Percentiles rank a stretch among this genome's conserved stretches.
Conservation (phyloP, 2,888 invertebrate genomes). For the Cacoxenus indagator region DNA sequence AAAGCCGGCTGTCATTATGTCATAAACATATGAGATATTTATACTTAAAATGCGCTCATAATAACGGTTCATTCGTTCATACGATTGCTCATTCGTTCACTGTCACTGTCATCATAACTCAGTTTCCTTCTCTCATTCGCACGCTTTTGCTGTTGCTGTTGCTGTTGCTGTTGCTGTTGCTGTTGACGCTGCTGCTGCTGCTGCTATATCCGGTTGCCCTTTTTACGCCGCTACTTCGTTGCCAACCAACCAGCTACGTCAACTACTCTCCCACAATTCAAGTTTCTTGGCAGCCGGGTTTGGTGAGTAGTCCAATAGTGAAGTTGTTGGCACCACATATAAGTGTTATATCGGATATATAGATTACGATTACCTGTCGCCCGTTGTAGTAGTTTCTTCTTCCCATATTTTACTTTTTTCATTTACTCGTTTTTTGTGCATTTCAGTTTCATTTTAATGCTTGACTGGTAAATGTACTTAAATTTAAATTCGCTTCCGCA, state of each 20-base stretch:
- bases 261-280: neutral
- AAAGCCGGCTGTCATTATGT: constrained; percentile 57
- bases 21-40: constrained; percentile 49
- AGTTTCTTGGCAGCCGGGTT: no score
- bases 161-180: neutral
- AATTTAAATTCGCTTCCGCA: constrained; percentile 17
- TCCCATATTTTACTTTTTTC: neutral
- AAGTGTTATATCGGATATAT: neutral
- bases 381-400: neutral
- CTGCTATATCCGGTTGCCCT: neutral
- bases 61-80: constrained; percentile 30
- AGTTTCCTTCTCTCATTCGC: neutral
- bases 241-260: neutral
- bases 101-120: constrained; percentile 32
- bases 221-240: neutral
- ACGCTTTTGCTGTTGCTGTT: neutral
- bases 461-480: constrained; percentile 21
- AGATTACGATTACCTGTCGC: constrained; percentile 16
- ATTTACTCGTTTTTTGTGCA: constrained; percentile 6
- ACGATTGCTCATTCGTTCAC: constrained; percentile 13
- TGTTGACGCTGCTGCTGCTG: neutral
- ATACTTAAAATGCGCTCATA: constrained; percentile 47
- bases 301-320: no score
- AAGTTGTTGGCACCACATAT: no score
- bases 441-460: constrained; percentile 23